Evolutionary conservation across 2,113 vertebrate genomes (phyloP), one percentile per base, ranked within the genome.

Genomic region (Pyrgilauda ruficollis): DNA sequence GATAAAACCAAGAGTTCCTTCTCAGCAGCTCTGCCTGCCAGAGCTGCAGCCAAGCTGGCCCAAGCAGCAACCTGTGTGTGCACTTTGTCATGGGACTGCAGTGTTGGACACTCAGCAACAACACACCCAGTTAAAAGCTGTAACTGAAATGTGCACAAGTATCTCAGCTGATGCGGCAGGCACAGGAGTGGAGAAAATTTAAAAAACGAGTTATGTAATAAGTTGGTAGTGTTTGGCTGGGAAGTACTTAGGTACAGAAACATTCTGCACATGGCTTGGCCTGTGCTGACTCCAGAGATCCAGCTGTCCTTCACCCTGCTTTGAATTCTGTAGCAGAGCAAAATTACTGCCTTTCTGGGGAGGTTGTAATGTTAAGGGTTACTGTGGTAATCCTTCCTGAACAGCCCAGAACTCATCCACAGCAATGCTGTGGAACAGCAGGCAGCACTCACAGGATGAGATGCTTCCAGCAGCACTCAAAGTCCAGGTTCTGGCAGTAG

Each of bases 11-110:
- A 15, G 16, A 16, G 19, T 13, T 26, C 3, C 24, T 50, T 64
- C 5, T 6, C 21, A 58, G 58, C n/a, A 41, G 27, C 83, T 64
- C 0, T 4, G 0, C 44, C 52, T 6, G 4, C 1, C 9, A 20
- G 15, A 43, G 39, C 50, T 23, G 3, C 30, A 24, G 53, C 13
- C 11, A 56, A 15, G 19, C 4, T 41, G 62, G 13, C 28, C 61
- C 30, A 10, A 0, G 20, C 7, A 5, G 5, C 16, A 24, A 15
- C 2, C 20, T 9, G 14, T 11, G 53, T 41, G 33, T 5, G n/a
- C 31, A 14, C 19, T 30, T 41, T n/a, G 30, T 37, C 23, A 2
- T 3, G 2, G 3, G 1, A 20, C 4, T 18, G 4, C 21, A 47
- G 8, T 9, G 14, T 6, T 58, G 49, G 58, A 39, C 15, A 8